Evolutionary conservation across 2,888 invertebrate genomes (phyloP).

Genomic region (Eupsilia transversa): DNA sequence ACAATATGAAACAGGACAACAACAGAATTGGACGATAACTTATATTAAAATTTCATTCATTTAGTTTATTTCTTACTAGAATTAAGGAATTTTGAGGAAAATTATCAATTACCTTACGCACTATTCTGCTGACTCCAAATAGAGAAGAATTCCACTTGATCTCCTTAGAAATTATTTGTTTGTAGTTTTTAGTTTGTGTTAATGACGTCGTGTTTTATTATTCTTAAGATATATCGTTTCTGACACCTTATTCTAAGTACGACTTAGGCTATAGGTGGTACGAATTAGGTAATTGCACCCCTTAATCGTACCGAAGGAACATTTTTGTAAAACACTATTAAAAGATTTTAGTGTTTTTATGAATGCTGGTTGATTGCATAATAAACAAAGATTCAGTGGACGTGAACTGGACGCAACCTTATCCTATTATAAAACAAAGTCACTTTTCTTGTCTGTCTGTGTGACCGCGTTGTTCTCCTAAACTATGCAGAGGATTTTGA

Average conservation of each 20-base stretch:
- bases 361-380: background rate
- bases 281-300: background rate
- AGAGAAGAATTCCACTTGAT: background rate
- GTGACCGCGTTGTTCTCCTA: too few relatives aligned
- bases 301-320: too few relatives aligned
- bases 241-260: background rate
- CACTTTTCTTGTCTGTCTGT: too few relatives aligned
- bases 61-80: background rate
- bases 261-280: background rate
- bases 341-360: background rate
- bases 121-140: background rate
- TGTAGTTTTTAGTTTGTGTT: background rate
- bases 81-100: background rate
- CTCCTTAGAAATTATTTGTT: background rate
- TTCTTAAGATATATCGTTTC: background rate
- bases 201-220: background rate
- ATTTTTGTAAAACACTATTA: too few relatives aligned
- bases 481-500: too few relatives aligned
- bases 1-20: too few relatives aligned
- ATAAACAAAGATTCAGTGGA: background rate
- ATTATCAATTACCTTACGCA: slow-evolving; percentile 5
- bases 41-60: background rate
- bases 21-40: background rate
- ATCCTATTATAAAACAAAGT: too few relatives aligned
- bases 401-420: too few relatives aligned